These are phyloP conservation scores for Galaxea fascicularis DNA, from an alignment of 92 coral and sea anemone genomes.

Conservation along the genomic window DNA sequence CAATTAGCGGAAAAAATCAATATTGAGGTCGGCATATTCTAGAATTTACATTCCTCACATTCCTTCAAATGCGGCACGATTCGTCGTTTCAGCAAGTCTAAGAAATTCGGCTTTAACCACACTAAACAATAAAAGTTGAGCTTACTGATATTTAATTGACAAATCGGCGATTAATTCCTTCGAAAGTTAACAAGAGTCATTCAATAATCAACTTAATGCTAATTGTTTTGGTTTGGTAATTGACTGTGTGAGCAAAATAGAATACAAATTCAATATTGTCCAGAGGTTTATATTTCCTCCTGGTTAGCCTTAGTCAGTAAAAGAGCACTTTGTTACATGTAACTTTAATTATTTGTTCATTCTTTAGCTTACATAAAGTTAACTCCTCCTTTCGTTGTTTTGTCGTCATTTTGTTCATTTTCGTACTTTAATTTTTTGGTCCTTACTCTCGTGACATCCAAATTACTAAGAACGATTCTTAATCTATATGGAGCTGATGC, in stretches of 20 bases:
- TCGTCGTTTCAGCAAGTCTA: background rate
- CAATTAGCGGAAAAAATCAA: slow-evolving; percentile 5
- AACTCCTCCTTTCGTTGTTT: too few relatives aligned
- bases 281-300: background rate
- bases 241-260: background rate
- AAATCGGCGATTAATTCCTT: background rate
- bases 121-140: too few relatives aligned
- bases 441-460: too few relatives aligned
- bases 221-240: background rate
- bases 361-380: background rate
- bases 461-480: too few relatives aligned
- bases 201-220: background rate
- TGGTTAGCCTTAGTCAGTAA: background rate
- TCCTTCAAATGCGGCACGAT: background rate
- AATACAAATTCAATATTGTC: background rate
- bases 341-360: background rate
- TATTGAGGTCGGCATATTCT: background rate
- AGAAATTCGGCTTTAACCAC: background rate
- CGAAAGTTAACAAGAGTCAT: background rate
- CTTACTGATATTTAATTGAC: background rate
- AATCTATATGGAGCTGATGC: too few relatives aligned
- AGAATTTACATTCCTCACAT: slow-evolving; percentile 2
- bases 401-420: too few relatives aligned
- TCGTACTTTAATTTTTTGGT: too few relatives aligned
- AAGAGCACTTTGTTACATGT: background rate